phyloP scores from a whole-genome alignment of 2,113 vertebrate species.

The Tympanuchus pallidicinctus region DNA sequence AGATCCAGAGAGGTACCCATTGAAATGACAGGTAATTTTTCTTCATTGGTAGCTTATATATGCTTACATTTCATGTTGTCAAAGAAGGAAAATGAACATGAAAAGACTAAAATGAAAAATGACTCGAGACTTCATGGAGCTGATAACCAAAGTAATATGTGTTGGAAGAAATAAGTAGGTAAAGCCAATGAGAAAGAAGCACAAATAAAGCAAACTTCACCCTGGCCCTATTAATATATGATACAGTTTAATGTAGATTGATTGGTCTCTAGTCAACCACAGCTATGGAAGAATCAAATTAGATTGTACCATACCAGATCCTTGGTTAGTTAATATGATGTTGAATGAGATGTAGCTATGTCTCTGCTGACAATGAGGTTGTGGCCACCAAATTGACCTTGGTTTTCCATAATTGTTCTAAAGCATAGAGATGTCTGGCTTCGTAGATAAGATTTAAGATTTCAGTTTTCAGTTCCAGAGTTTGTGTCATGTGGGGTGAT shows the following conservation, averaged over 20 bases:
- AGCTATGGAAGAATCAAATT: neutral
- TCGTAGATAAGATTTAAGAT: neutral
- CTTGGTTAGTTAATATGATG: neutral
- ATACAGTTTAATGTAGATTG: neutral
- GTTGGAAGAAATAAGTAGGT: neutral
- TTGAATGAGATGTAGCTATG: neutral
- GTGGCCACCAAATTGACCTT: neutral
- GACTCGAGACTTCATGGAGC: neutral
- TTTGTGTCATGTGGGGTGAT: neutral
- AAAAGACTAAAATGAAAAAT: slow-evolving; percentile 1
- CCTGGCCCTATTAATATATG: neutral
- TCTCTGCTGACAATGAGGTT: neutral
- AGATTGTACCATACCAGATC: neutral
- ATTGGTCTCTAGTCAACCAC: neutral
- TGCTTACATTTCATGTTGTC: neutral
- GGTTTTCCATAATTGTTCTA: neutral
- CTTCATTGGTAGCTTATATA: neutral
- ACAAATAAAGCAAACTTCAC: slow-evolving; percentile 2
- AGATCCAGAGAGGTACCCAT: neutral
- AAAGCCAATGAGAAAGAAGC: neutral
- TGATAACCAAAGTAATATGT: neutral
- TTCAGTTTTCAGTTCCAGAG: neutral
- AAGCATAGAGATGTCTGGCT: neutral
- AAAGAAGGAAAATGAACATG: neutral
- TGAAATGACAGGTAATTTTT: neutral